Evolutionary conservation across 2,113 vertebrate species (phyloP), one percentile per base, ranked within the genome.

Genomic region (Cynopterus brachyotis): DNA sequence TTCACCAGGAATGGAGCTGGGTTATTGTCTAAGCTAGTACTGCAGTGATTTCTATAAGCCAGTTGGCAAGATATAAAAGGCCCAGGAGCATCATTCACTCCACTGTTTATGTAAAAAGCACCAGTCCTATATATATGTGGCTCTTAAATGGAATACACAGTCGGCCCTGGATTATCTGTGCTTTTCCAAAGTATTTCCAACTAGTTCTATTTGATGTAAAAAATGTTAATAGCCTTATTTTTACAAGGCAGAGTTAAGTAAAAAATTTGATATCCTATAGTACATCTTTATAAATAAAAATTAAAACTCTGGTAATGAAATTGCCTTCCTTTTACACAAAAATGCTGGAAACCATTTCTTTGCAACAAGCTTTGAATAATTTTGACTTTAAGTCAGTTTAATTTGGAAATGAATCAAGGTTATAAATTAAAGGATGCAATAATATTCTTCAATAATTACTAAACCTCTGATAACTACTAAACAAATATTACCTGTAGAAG

Each of bases 401-500:
- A 91, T 53, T 40, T 89, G 42, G 6, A 95, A 93, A 69, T 73
- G 64, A 97, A 37, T 6, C 19, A 82, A 86, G 8, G 45, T 89
- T 76, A 1, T 89, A 94, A 53, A 95, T 94, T 76, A 87, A 86
- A 97, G 66, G 8, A 97, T 76, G 78, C 86, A 94, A 24, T 75
- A 73, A 89, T n/a, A 73, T 26, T 78, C 22, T 62, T 86, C 24
- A 92, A 86, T 1, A 73, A 30, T 76, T 79, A 72, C n/a, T 91
- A 85, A 89, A 87, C 40, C n/a, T 90, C 10, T 89, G 40, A 80
- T 32, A 84, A 86, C 8, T 82, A 53, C 57, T 64, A 82, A 88
- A 79, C 5, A 94, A 78, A 92, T 7, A 84, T 94, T 98, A 99
- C 99, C 99, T 99, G 99, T 98, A 40, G 99, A 98, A 81, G 99